phyloP scores from a whole-genome alignment of 2,797 vertebrate genomes.

The Antrozous pallidus region DNA sequence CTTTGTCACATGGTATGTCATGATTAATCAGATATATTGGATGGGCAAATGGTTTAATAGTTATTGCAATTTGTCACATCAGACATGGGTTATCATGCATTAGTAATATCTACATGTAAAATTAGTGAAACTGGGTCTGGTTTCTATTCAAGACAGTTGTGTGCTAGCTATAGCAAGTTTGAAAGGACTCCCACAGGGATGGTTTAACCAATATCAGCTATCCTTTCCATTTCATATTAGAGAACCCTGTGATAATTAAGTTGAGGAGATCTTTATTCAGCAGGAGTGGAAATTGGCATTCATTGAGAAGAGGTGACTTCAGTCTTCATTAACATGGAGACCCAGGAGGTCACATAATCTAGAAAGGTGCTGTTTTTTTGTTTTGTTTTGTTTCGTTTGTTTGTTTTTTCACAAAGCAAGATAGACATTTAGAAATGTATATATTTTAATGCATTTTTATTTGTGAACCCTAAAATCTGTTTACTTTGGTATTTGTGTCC shows the following conservation, averaged over 20 bases:
- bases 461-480: neutral
- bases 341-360: neutral
- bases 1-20: constrained; percentile 67
- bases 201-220: constrained; percentile 17
- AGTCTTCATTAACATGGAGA: constrained; percentile 18
- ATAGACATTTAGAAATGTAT: neutral
- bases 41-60: constrained; percentile 73
- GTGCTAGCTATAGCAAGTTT: neutral
- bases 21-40: constrained; percentile 75
- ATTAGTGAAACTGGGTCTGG: constrained; percentile 58
- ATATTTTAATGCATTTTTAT: constrained; percentile 10
- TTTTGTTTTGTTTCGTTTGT: no score
- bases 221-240: constrained; percentile 21
- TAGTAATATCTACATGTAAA: constrained; percentile 71
- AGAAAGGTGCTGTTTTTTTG: neutral
- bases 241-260: constrained; percentile 21
- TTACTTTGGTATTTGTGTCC: neutral
- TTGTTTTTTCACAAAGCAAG: neutral
- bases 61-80: constrained; percentile 71
- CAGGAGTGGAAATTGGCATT: neutral
- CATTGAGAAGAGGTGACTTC: neutral
- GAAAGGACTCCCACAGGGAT: neutral
- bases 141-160: constrained; percentile 32
- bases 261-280: constrained; percentile 8
- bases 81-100: constrained; percentile 63